phyloP scores from a whole-genome alignment of 1,140 invertebrate genomes.

The Trialeurodes vaporariorum region DNA sequence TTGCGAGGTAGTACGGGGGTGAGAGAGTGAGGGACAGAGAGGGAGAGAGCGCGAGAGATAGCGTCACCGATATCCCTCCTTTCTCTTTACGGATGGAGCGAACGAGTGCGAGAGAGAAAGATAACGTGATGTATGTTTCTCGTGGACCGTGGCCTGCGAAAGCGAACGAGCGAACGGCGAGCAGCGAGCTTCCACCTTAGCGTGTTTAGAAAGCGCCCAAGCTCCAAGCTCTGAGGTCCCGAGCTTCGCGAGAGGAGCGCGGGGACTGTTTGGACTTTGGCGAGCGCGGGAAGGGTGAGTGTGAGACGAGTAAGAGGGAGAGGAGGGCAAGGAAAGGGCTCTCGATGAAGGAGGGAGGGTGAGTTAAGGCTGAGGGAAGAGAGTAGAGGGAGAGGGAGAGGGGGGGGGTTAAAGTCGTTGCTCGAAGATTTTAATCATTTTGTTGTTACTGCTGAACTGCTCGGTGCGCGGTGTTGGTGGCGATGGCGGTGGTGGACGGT shows the following conservation, averaged over 20 bases:
- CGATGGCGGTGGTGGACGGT: too few relatives aligned
- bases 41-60: too few relatives aligned
- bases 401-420: neutral
- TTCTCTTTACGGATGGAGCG: too few relatives aligned
- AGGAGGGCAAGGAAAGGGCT: neutral
- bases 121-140: neutral
- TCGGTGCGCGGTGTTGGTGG: too few relatives aligned
- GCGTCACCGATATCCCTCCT: too few relatives aligned
- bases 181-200: neutral
- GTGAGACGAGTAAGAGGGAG: neutral
- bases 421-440: conserved; percentile 1
- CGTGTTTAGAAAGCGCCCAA: neutral
- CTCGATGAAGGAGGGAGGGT: neutral
- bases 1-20: too few relatives aligned
- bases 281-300: neutral
- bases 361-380: neutral
- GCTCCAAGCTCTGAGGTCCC: too few relatives aligned
- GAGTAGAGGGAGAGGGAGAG: neutral
- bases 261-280: too few relatives aligned
- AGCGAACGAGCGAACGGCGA: too few relatives aligned
- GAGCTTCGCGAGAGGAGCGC: too few relatives aligned
- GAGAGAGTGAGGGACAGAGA: too few relatives aligned
- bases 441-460: neutral
- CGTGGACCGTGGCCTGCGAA: neutral
- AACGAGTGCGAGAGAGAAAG: neutral